Evolutionary conservation across 2,888 invertebrate genomes (phyloP), one percentile per base, ranked within the genome.

Genomic region (Pteria penguin): DNA sequence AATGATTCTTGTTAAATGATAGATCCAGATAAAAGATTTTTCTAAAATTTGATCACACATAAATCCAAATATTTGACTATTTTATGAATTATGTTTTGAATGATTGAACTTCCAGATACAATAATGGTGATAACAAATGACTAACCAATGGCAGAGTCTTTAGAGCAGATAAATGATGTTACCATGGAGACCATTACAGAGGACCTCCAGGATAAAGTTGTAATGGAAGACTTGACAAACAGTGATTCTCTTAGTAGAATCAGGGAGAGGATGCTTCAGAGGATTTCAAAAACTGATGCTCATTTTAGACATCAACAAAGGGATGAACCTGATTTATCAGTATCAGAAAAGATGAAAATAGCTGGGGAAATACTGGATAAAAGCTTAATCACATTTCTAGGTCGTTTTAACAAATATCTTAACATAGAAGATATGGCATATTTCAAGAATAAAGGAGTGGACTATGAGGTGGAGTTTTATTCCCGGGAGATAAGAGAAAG

Each of bases 291-390:
- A 80, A 94, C 94, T 86, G 93, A 94, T 76, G 94, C 95, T 57
- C 94, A 94, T 80, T 96, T 97, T 86, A 96, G 96, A 93, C 96
- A 95, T 87, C 96, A 97, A 89, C 97, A 96, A 92, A 93, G 95
- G 65, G 94, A 95, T 86, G 96, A 97, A 90, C 94, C 94, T 0
- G 96, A 97, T 88, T 90, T 97, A 65, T 94, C 94, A 4, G 91
- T 93, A 0, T 90, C 92, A 24, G 96, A 97, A 85, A 97, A 96
- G 92, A 93, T 94, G 84, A 90, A 93, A 83, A 95, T 96, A 81
- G 96, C 96, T 0, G 90, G 92, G 65, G 93, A 94, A 24, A 89
- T 96, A 11, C 95, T 95, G 77, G 90, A 93, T 18, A 94, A 94
- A 80, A 96, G 94, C 86, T 95, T 95, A 18, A 93, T 94, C 11